phyloP scores from a whole-genome alignment of 2,888 invertebrate species.

The Odontocolon sp. region DNA sequence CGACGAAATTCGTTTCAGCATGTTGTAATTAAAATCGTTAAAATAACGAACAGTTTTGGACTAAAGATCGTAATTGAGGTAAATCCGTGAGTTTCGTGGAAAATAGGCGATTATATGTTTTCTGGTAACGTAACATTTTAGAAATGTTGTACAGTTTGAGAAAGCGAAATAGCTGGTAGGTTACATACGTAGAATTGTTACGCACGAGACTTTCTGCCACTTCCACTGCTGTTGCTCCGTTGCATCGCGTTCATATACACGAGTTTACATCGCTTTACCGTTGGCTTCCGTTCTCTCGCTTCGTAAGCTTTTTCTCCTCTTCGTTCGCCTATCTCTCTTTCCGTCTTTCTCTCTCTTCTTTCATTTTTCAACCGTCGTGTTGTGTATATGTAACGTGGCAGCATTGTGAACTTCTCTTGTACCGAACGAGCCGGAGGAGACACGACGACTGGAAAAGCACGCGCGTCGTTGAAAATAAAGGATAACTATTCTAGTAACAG shows the following conservation, averaged over 20 bases:
- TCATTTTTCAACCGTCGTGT: constrained; percentile 17
- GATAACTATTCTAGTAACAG: no score
- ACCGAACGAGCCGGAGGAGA: constrained; percentile 54
- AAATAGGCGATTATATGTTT: no score
- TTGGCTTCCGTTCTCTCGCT: background rate
- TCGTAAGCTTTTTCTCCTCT: background rate
- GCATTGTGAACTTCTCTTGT: constrained; percentile 58
- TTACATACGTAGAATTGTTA: background rate
- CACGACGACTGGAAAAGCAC: constrained; percentile 62
- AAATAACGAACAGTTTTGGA: no score
- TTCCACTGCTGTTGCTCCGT: constrained; percentile 12
- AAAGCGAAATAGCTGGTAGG: background rate
- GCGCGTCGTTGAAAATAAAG: constrained; percentile 56
- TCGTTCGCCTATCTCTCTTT: constrained; percentile 1
- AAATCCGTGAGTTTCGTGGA: background rate
- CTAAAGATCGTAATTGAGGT: no score
- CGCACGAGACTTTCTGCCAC: constrained; percentile 19
- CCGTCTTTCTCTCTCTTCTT: constrained; percentile 23
- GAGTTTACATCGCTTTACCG: constrained; percentile 34
- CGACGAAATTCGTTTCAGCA: no score
- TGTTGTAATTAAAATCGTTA: no score
- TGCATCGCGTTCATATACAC: constrained; percentile 27
- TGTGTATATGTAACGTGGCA: constrained; percentile 19
- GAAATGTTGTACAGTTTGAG: background rate
- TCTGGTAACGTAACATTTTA: no score